Base-by-base conservation (phyloP, 2,113 vertebrate species). In the Seriola quinqueradiata region DNA sequence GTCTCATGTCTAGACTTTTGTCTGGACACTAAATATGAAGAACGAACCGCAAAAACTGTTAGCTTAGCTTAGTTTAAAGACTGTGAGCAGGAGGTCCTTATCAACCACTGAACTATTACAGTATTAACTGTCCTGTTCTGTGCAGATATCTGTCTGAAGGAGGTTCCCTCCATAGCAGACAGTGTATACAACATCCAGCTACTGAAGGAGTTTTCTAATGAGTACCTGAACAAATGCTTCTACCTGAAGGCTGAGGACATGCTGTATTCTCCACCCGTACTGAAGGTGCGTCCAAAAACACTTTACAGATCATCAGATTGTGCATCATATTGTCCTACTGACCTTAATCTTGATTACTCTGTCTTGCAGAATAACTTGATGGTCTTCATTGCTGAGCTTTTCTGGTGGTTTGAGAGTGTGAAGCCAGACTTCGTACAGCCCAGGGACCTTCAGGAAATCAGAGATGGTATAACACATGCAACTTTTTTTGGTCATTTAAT, bases 361-460 rank as follows among this genome's bases (percentile, higher is more conserved):
- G 40, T 86, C 60, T 88, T 81, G 19, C 80, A 99, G 97, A 97
- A 95, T 6, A 99, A 99, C 0, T 71, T 99, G 0, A 97, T 97
- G 97, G 97, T 97, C 21, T 98, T 97, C 73, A 96, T 99, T 38
- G 98, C 98, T 1, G 98, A 99, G 52, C 96, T 99, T 46, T 99
- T 99, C 89, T 99, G 98, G 98, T 98, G 97, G 97, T 98, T 99
- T 90, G 98, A 99, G 88, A 96, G 94, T 1, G 96, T 98, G 80
- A 97, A 96, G 77, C 98, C 98, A 9, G 97, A 97, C 44, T 99
- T 99, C 10, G 97, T 99, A 0, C 97, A 98, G 21, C 98, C 97
- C 38, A 95, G 96, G 82, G 97, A 97, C 65, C 81, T 96, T 38
- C 97, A 98, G 84, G 97, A 98, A 71, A 93, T 95, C 86, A 97